phyloP scores from a whole-genome alignment of 2,113 vertebrate genomes.

The Nesospiza acunhae region DNA sequence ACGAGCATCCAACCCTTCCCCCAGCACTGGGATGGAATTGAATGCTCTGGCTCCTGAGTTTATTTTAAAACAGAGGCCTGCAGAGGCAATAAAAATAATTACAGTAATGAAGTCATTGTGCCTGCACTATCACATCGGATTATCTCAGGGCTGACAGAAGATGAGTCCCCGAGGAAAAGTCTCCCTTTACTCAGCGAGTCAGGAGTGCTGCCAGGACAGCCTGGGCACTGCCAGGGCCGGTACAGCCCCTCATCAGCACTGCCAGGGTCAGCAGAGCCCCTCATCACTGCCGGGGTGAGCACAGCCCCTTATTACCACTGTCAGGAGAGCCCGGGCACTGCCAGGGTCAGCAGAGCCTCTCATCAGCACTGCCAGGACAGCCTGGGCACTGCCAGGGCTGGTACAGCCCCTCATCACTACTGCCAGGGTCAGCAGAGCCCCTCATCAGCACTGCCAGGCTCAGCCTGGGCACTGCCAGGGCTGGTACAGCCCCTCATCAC shows the following conservation, averaged over 20 bases:
- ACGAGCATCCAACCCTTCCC: not conserved
- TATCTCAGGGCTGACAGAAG: not conserved
- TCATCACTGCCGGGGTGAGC: too few species aligned
- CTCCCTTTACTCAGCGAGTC: not conserved
- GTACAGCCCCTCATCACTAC: too few species aligned
- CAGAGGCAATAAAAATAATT: not conserved
- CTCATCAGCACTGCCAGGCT: not conserved
- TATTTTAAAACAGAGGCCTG: not conserved
- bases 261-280: too few species aligned
- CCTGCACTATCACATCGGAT: not conserved
- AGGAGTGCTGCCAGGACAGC: not conserved
- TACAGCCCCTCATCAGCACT: not conserved
- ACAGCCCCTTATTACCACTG: not conserved
- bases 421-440: not conserved
- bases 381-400: not conserved
- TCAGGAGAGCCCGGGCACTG: not conserved
- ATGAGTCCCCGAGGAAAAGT: not conserved
- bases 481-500: too few species aligned
- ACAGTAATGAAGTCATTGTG: not conserved
- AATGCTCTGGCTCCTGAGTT: not conserved
- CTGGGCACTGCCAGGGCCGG: not conserved
- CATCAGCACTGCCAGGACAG: too few species aligned
- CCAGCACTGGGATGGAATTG: not conserved
- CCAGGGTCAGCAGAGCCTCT: not conserved
- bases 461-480: not conserved